Evolutionary conservation across 2,113 vertebrate genomes (phyloP).

Genomic region (Embiotoca jacksoni): DNA sequence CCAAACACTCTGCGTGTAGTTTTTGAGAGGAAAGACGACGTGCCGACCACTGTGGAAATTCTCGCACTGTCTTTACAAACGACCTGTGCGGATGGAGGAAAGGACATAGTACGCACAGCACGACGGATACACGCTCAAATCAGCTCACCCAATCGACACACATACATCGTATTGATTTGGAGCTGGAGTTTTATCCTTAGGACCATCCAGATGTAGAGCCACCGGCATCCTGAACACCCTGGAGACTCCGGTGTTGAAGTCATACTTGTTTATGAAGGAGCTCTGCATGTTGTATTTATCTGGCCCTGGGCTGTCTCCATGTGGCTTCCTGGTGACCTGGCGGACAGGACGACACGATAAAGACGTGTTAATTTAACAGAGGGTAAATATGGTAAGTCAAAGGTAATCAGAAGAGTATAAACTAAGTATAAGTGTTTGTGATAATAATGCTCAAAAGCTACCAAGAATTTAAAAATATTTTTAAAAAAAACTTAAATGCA

Average conservation of each 20-base stretch:
- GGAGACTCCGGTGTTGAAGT: constrained; percentile 84
- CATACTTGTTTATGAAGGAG: constrained; percentile 75
- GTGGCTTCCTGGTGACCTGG: constrained; percentile 64
- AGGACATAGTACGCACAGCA: not conserved
- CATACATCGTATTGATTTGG: constrained; percentile 87
- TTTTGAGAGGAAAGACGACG: constrained; percentile 82
- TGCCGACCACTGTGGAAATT: constrained; percentile 65
- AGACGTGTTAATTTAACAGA: not conserved
- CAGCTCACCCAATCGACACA: not conserved
- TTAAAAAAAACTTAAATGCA: too few relatives aligned
- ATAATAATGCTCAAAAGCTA: too few relatives aligned
- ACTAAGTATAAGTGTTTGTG: too few relatives aligned
- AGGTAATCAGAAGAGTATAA: too few relatives aligned
- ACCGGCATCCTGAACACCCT: constrained; percentile 85
- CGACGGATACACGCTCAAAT: not conserved
- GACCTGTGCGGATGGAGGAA: constrained; percentile 68
- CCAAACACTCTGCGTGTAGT: constrained; percentile 60
- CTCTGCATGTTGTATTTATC: constrained; percentile 81
- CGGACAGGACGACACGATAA: not conserved
- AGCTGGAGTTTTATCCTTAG: constrained; percentile 79
- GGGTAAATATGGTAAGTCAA: too few relatives aligned
- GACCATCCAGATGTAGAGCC: constrained; percentile 57
- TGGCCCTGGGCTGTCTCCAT: constrained; percentile 79
- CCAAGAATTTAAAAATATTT: too few relatives aligned
- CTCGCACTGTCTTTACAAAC: constrained; percentile 65